Evolutionary conservation across 2,888 invertebrate species (phyloP), one percentile per base, ranked within the genome.

Genomic region (Halictus quadricinctus): DNA sequence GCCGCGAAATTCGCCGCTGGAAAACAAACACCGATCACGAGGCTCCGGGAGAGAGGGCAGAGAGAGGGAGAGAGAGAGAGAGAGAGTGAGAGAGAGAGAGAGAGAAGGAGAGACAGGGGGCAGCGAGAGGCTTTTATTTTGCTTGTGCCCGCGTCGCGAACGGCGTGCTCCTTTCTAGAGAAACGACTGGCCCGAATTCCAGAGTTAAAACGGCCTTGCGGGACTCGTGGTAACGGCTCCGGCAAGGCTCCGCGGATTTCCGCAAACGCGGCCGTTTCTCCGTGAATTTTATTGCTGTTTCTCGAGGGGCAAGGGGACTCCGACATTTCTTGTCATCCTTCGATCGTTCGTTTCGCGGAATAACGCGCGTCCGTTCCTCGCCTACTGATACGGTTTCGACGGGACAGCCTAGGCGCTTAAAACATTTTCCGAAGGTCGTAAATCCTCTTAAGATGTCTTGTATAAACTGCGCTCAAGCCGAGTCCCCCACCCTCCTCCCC

Each of bases 101-200:
- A 46, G 66, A 36, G 41, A 66, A 1, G 6, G 21, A n/a, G 21
- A 6, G 70, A 43, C 43, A 41, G 43, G 70, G 43, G 54, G 50
- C n/a, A 50, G 50, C 36, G 50, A 50, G 81, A 82, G 86, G 87
- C 88, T 89, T 91, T 88, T 88, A 88, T 88, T 90, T 88, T 74
- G 85, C 86, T 72, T 50, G 72, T 76, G 81, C 81, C 60, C 87
- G 85, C 79, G 79, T 73, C 87, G 82, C 84, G 82, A 84, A 84
- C 87, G 87, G 81, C 92, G 89, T 88, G 89, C 91, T 92, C 91
- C 91, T 92, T 91, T 92, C 92, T 92, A 91, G 90, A 88, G 91
- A 92, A 91, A 92, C 90, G 91, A 88, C 88, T 93, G 93, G 92
- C 92, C 92, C 92, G 91, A 93, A 93, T 93, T 93, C 91, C 91